Base-by-base conservation (phyloP, 2,888 invertebrate species). In the Stenchaetothrips biformis region DNA sequence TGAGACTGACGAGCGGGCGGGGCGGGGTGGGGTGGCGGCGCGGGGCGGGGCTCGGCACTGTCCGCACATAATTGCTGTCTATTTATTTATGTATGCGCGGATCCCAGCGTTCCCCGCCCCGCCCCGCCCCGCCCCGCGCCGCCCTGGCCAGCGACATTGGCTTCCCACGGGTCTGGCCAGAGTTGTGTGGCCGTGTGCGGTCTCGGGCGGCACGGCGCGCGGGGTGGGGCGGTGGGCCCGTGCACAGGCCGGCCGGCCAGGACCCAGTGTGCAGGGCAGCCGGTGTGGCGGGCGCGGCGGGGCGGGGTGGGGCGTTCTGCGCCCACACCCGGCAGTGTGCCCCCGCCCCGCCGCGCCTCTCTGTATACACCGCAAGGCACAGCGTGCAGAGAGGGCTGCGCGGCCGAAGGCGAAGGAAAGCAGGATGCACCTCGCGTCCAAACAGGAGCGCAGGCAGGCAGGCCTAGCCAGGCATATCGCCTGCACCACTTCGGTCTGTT, bases 51-150 rank as follows among this genome's bases (percentile, higher is more conserved):
- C 25, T 21, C n/a, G 11, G 67, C 67, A 25, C 67, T 74, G 67
- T 25, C 67, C 67, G 67, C 67, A 74, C 67, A 21, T 74, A 25
- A 74, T 74, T 74, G 67, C 67, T 25, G 25, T 74, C 67, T 25
- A 74, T 21, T 25, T 74, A 74, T 74, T 74, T 74, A 74, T 74
- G 67, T 74, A 74, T 74, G 67, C 67, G 67, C 67, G 67, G 67
- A 74, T 74, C 25, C 67, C 67, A 53, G 53, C 53, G 21, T 25
- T 21, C 67, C 67, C 67, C 67, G 21, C 21, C 7, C 67, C 67
- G 21, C 67, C 21, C 18, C 62, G 7, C 62, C 62, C 9, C 67
- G 6, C 21, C 21, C 21, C 67, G 2, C 67, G 8, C 11, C 25
- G 67, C 67, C 67, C 6, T 21, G 21, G 67, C 25, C 67, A 74